phyloP scores from a whole-genome alignment of 2,888 invertebrate species.

The Elegia similella region DNA sequence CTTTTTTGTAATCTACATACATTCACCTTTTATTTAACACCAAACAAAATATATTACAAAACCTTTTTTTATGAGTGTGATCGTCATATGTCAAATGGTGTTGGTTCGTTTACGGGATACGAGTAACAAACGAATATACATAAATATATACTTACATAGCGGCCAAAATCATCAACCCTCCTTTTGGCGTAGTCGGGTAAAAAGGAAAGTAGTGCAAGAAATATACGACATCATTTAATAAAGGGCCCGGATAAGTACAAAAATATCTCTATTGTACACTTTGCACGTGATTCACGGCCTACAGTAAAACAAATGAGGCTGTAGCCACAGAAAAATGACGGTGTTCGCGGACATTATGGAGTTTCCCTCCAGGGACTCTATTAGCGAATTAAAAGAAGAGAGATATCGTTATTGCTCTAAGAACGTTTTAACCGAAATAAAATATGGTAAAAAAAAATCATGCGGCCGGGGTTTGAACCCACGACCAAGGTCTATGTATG shows the following conservation, averaged over 20 bases:
- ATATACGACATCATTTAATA: not conserved
- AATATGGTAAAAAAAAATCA: too few relatives aligned
- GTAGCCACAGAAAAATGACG: constrained; percentile 10
- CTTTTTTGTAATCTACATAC: too few relatives aligned
- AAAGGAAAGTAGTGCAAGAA: not conserved
- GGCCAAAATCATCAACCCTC: not conserved
- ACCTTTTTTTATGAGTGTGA: too few relatives aligned
- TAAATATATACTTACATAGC: not conserved
- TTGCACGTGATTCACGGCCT: not conserved
- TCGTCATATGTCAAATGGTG: too few relatives aligned
- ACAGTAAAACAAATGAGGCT: constrained; percentile 5
- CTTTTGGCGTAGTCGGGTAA: not conserved
- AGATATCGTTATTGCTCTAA: not conserved
- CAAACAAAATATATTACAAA: too few relatives aligned
- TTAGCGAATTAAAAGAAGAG: constrained; percentile 7
- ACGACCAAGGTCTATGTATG: too few relatives aligned
- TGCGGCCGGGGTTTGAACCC: too few relatives aligned
- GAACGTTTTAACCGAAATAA: too few relatives aligned
- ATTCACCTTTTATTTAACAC: too few relatives aligned
- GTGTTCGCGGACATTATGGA: constrained; percentile 5
- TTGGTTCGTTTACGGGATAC: too few relatives aligned
- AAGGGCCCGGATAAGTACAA: not conserved
- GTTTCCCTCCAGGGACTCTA: constrained; percentile 5
- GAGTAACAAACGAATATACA: not conserved
- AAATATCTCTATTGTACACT: constrained; percentile 4